A percentile compares a stretch with the other conserved stretches of the same genome.
phyloP scores from a whole-genome alignment of 2,113 vertebrate species.

The Blennius ocellaris region DNA sequence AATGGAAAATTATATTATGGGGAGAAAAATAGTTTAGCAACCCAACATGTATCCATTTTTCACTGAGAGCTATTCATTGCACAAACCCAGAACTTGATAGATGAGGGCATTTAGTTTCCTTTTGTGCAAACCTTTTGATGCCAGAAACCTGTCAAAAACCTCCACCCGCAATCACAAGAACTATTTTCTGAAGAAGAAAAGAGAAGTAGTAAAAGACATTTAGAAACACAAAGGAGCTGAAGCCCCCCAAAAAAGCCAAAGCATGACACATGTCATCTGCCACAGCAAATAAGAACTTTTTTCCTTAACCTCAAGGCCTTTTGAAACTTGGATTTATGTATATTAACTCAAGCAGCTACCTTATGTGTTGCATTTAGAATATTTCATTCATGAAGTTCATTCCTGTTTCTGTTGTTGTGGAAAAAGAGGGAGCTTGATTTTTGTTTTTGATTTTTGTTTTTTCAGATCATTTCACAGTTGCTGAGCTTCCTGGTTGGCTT shows the following conservation, averaged over 20 bases:
- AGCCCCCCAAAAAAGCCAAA: conserved; percentile 31
- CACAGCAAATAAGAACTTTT: conserved; percentile 32
- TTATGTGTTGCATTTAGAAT: conserved; percentile 1
- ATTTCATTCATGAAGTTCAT: conserved; percentile 25
- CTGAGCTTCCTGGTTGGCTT: conserved; percentile 90
- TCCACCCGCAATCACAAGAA: conserved; percentile 49
- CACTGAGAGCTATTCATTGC: conserved; percentile 27
- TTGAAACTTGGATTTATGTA: conserved; percentile 20
- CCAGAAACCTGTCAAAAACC: conserved; percentile 52
- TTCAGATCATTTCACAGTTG: conserved; percentile 89
- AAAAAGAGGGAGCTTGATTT: conserved; percentile 8
- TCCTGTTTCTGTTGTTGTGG: conserved; percentile 17
- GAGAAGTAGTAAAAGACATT: conserved; percentile 52
- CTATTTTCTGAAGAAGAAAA: conserved; percentile 45
- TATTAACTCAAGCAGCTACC: conserved; percentile 16
- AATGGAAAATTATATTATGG: conserved; percentile 15
- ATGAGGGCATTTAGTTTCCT: conserved; percentile 54
- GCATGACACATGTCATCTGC: conserved; percentile 53
- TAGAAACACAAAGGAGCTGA: conserved; percentile 43
- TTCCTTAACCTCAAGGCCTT: conserved; percentile 17
- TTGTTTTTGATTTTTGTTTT: conserved; percentile 49
- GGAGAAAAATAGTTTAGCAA: conserved; percentile 15
- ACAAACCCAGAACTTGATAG: conserved; percentile 47
- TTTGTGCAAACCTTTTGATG: conserved; percentile 59
- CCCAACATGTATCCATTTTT: conserved; percentile 33